Percentiles rank a stretch among this genome's conserved stretches.
phyloP scores from a whole-genome alignment of 30 jellyfish, hydroid and myxozoan genomes.

The Catostylus mosaicus region DNA sequence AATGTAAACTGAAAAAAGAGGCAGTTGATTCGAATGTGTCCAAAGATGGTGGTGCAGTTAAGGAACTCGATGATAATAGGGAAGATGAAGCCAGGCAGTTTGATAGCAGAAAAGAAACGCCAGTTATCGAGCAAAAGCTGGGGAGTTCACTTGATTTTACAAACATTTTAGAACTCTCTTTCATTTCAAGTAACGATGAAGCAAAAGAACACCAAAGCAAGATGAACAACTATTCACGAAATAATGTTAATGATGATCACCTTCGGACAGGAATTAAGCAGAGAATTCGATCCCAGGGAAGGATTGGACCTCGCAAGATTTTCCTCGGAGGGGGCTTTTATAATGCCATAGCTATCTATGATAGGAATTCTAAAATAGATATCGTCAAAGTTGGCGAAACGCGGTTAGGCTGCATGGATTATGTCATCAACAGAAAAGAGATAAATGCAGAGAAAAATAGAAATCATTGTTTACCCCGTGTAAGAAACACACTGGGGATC shows the following conservation, averaged over 20 bases:
- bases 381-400: slow-evolving; percentile 50
- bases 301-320: slow-evolving; percentile 49
- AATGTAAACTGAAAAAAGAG: not conserved
- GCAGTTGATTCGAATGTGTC: not conserved
- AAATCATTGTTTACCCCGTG: not conserved
- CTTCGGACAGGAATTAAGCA: not conserved
- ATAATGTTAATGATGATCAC: not conserved
- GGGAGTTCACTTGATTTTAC: not conserved
- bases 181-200: not conserved
- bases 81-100: not conserved
- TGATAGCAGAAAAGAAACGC: not conserved
- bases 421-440: slow-evolving; percentile 7
- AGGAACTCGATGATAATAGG: not conserved
- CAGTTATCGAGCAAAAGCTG: not conserved
- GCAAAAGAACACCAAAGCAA: not conserved
- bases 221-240: not conserved
- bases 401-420: slow-evolving; percentile 33
- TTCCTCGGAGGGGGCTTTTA: slow-evolving; percentile 60
- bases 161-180: not conserved
- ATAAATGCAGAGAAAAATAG: not conserved
- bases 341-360: slow-evolving; percentile 57
- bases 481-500: not conserved
- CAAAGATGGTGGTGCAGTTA: not conserved
- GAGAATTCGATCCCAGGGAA: not conserved
- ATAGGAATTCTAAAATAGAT: slow-evolving; percentile 30